These are phyloP conservation scores for Nettapus auritus DNA, from an alignment of 2,113 vertebrate species.

Conservation along the genomic window DNA sequence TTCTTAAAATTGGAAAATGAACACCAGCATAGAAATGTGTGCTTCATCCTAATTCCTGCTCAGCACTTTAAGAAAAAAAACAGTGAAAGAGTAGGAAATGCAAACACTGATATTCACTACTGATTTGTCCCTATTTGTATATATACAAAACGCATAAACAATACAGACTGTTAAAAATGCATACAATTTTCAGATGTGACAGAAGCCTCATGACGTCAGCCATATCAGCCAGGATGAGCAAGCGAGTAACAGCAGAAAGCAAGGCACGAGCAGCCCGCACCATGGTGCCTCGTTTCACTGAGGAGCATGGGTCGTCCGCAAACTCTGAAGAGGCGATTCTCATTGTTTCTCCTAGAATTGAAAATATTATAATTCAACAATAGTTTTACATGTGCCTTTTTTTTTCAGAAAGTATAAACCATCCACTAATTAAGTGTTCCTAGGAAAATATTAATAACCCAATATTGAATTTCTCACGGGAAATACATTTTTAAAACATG, in stretches of 20 bases:
- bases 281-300: slow-evolving; percentile 97
- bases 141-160: rapidly evolving
- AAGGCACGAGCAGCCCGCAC: slow-evolving; percentile 94
- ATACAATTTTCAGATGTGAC: slow-evolving; percentile 93
- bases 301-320: slow-evolving; percentile 95
- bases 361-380: rapidly evolving
- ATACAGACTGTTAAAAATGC: rapidly evolving
- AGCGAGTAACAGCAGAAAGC: slow-evolving; percentile 93
- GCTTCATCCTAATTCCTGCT: not conserved
- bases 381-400: rapidly evolving
- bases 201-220: slow-evolving; percentile 98
- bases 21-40: not conserved
- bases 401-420: rapidly evolving
- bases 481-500: not conserved
- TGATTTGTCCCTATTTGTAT: rapidly evolving
- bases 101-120: rapidly evolving
- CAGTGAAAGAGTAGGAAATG: rapidly evolving
- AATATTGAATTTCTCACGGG: not conserved
- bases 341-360: slow-evolving; percentile 89
- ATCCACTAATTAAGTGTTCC: not conserved
- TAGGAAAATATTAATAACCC: not conserved
- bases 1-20: not conserved
- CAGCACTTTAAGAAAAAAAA: not conserved
- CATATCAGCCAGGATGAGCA: slow-evolving; percentile 98
- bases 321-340: slow-evolving; percentile 94